A percentile compares a stretch with the other conserved stretches of the same genome.
These are phyloP conservation scores for Chondrilla cf. caribensis DNA, from an alignment of 37 sponge, comb jelly and placozoan species.

Conservation along the genomic window DNA sequence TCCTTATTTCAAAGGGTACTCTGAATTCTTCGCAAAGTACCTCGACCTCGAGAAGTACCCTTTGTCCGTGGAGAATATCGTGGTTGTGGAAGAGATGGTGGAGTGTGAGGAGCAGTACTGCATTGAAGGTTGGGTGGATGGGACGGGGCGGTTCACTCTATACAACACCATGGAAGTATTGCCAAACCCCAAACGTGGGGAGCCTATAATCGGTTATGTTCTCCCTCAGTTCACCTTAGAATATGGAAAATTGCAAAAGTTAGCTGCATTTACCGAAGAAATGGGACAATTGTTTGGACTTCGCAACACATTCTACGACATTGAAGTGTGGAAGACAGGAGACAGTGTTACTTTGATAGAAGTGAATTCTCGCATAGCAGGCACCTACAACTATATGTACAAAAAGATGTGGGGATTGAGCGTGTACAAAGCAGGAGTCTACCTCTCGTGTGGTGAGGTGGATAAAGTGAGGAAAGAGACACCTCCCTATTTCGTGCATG, in stretches of 20 bases:
- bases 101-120: background rate
- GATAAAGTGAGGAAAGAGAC: background rate
- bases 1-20: background rate
- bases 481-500: background rate
- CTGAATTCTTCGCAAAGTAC: background rate
- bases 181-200: background rate
- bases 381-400: background rate
- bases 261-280: background rate
- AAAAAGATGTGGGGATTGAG: background rate
- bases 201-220: background rate
- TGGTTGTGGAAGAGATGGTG: constrained; percentile 28
- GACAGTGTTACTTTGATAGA: background rate
- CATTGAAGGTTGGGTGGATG: constrained; percentile 30
- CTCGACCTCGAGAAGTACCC: constrained; percentile 22
- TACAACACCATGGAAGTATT: background rate
- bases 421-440: background rate
- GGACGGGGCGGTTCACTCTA: background rate
- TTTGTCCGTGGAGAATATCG: constrained; percentile 5
- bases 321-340: constrained; percentile 24
- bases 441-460: background rate
- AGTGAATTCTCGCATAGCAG: background rate
- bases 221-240: background rate
- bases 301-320: constrained; percentile 15
- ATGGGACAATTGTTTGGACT: background rate
- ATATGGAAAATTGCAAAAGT: background rate